Conservation (phyloP, 2,797 vertebrate species). For the Lepilemur septentrionalis region DNA sequence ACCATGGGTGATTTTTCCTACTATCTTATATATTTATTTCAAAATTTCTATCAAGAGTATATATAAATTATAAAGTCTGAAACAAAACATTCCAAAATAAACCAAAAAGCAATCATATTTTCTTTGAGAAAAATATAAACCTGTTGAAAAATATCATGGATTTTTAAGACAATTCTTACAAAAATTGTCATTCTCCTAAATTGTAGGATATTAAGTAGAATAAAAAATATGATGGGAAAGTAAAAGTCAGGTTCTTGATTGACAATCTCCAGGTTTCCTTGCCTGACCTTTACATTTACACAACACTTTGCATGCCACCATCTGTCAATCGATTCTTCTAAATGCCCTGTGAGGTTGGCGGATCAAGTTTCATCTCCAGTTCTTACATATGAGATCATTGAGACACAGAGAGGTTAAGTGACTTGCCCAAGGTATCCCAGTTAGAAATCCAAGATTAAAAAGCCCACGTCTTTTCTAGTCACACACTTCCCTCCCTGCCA, state of each 20-base stretch:
- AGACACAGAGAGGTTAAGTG: neutral
- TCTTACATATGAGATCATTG: neutral
- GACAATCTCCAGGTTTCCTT: constrained; percentile 2
- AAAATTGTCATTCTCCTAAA: neutral
- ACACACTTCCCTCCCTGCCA: fast-evolving
- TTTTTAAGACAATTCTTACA: constrained; percentile 11
- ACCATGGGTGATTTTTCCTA: neutral
- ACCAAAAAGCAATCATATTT: neutral
- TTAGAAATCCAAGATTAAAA: constrained; percentile 42
- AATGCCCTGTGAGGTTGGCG: neutral
- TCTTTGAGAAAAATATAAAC: neutral
- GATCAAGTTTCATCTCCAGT: neutral
- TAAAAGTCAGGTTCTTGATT: neutral
- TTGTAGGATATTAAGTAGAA: neutral
- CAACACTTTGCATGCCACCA: neutral
- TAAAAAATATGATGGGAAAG: neutral
- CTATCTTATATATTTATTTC: neutral
- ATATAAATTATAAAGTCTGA: neutral
- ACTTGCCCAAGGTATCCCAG: constrained; percentile 41
- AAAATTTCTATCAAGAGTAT: neutral
- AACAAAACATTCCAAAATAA: neutral
- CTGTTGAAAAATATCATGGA: neutral
- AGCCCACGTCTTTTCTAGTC: neutral
- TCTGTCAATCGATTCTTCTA: neutral
- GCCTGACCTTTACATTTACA: neutral